Conservation (phyloP, 2,888 invertebrate species). For the Dryobota labecula region DNA sequence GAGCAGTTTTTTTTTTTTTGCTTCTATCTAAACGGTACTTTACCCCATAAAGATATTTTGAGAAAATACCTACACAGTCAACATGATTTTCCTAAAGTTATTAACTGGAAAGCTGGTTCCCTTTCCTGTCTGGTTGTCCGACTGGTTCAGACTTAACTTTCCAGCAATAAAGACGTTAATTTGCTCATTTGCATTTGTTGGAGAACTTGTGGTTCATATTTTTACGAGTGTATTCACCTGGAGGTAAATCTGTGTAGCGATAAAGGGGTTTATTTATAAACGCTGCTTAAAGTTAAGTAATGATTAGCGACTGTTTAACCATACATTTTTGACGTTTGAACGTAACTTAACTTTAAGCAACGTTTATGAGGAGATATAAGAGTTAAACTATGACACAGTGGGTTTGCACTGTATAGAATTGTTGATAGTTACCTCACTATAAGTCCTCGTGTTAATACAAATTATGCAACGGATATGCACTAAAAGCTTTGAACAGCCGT, state of each 20-base stretch:
- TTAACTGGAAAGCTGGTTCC: constrained; percentile 59
- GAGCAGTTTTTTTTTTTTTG: constrained; percentile 28
- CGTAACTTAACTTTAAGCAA: no score
- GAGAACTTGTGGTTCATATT: constrained; percentile 13
- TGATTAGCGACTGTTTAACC: no score
- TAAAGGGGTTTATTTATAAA: no score
- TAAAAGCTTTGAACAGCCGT: background rate
- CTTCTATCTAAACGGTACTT: constrained; percentile 41
- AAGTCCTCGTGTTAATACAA: background rate
- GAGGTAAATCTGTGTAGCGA: no score
- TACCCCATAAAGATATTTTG: constrained; percentile 45
- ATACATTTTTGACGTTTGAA: no score
- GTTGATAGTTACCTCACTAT: background rate
- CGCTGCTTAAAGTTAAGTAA: no score
- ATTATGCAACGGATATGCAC: background rate
- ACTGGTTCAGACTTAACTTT: constrained; percentile 60
- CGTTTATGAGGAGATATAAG: no score
- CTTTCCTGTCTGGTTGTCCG: constrained; percentile 47
- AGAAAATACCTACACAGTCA: constrained; percentile 22
- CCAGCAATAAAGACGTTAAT: constrained; percentile 49
- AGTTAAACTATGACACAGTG: background rate
- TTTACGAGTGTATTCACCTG: constrained; percentile 33
- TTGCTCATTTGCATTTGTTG: constrained; percentile 48
- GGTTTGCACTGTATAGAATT: background rate
- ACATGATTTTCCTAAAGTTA: constrained; percentile 44